phyloP scores from a whole-genome alignment of 92 coral and sea anemone genomes.

The Palythoa grandiflora region DNA sequence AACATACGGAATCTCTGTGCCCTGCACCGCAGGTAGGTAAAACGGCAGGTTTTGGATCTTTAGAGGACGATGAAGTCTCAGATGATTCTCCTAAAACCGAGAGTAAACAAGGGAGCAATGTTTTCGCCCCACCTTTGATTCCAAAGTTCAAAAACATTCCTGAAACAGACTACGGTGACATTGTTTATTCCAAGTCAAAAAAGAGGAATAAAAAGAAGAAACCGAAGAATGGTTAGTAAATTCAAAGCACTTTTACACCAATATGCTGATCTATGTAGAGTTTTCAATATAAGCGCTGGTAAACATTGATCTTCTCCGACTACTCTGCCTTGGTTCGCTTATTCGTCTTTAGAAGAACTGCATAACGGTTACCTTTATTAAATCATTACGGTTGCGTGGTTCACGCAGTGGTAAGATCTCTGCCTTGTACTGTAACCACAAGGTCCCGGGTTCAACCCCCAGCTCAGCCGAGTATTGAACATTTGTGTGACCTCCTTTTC shows the following conservation, averaged over 20 bases:
- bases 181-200: slow-evolving; percentile 76
- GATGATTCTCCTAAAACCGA: not conserved
- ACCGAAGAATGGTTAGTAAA: slow-evolving; percentile 21
- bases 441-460: no score
- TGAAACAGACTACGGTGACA: slow-evolving; percentile 86
- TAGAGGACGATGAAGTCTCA: not conserved
- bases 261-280: not conserved
- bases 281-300: no score
- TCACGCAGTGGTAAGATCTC: no score
- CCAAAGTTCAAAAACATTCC: slow-evolving; percentile 65
- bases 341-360: no score
- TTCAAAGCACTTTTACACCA: not conserved
- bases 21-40: not conserved
- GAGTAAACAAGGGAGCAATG: not conserved
- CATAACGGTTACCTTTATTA: no score
- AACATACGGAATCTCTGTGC: not conserved
- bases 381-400: no score
- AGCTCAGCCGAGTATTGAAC: no score
- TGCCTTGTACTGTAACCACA: no score
- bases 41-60: not conserved
- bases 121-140: slow-evolving; percentile 12
- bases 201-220: slow-evolving; percentile 64
- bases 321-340: no score
- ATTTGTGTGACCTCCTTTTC: no score
- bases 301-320: no score